Percentiles rank a stretch among this genome's conserved stretches.
Conservation (phyloP, 2,113 vertebrate genomes). For the Pontoporia blainvillei region DNA sequence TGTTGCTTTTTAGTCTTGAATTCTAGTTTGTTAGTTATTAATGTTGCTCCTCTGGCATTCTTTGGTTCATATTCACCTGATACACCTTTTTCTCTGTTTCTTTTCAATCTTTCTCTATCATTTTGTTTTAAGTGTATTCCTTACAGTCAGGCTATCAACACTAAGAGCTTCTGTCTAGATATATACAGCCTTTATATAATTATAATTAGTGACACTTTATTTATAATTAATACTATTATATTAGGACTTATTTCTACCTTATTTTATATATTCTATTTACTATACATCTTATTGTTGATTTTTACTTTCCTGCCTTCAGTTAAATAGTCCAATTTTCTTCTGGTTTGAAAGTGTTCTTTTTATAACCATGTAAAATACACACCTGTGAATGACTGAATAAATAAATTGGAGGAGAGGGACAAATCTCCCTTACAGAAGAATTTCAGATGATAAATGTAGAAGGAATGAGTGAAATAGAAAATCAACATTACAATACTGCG, state of each 20-base stretch:
- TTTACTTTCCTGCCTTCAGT: not conserved
- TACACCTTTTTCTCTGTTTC: not conserved
- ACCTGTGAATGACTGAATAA: not conserved
- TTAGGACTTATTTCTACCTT: not conserved
- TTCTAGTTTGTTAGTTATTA: not conserved
- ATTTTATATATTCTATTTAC: not conserved
- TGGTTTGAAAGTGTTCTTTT: not conserved
- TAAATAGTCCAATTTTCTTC: not conserved
- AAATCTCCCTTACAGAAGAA: not conserved
- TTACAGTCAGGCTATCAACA: not conserved
- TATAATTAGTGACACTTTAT: not conserved
- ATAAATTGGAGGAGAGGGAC: not conserved
- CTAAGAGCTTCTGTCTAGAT: not conserved
- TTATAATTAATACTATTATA: not conserved
- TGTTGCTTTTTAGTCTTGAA: not conserved
- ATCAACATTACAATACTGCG: not conserved
- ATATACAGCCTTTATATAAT: not conserved
- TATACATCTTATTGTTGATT: not conserved
- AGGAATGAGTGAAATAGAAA: not conserved
- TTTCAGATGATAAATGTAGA: not conserved
- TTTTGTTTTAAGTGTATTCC: not conserved
- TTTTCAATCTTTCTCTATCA: not conserved
- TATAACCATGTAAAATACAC: not conserved
- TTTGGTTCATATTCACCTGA: not conserved
- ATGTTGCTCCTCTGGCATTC: not conserved